A percentile compares a stretch with the other conserved stretches of the same genome.
These are phyloP conservation scores for Tortrix viridana DNA, from an alignment of 2,888 invertebrate genomes.

Conservation along the genomic window DNA sequence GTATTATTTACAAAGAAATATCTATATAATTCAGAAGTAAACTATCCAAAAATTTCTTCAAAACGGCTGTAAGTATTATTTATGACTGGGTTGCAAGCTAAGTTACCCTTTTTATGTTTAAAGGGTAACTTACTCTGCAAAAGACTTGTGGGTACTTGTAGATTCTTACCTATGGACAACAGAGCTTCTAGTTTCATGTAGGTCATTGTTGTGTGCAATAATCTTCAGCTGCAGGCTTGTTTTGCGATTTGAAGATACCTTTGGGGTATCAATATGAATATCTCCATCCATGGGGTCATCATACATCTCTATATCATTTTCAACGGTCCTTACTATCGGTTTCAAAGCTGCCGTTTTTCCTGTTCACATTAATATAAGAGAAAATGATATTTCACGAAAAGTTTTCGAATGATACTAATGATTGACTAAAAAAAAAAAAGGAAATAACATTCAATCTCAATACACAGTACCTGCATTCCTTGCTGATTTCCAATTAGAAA, in stretches of 20 bases:
- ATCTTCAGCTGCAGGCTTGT: slow-evolving; percentile 75
- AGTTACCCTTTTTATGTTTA: too few relatives aligned
- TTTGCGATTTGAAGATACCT: slow-evolving; percentile 58
- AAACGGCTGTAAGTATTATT: too few relatives aligned
- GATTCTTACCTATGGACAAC: slow-evolving; percentile 53
- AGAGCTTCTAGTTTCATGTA: slow-evolving; percentile 51
- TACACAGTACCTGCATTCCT: slow-evolving; percentile 25
- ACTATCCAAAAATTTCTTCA: too few relatives aligned
- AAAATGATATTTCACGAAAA: too few relatives aligned
- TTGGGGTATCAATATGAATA: slow-evolving; percentile 48
- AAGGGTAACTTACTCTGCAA: not conserved
- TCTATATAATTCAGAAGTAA: too few relatives aligned
- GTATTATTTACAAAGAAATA: too few relatives aligned
- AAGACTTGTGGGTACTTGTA: slow-evolving; percentile 8
- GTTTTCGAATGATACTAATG: too few relatives aligned
- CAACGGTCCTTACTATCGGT: slow-evolving; percentile 74
- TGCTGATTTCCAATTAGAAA: slow-evolving; percentile 13
- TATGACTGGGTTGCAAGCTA: too few relatives aligned
- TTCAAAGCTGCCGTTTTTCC: slow-evolving; percentile 54
- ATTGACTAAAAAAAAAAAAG: too few relatives aligned
- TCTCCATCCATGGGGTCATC: slow-evolving; percentile 74
- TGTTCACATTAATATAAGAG: slow-evolving; percentile 22
- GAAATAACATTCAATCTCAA: not conserved
- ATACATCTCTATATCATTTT: slow-evolving; percentile 75
- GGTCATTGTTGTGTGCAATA: slow-evolving; percentile 71